Percentiles rank a stretch among this genome's conserved stretches.
phyloP scores from a whole-genome alignment of 2,113 vertebrate species.

The Neotoma lepida region DNA sequence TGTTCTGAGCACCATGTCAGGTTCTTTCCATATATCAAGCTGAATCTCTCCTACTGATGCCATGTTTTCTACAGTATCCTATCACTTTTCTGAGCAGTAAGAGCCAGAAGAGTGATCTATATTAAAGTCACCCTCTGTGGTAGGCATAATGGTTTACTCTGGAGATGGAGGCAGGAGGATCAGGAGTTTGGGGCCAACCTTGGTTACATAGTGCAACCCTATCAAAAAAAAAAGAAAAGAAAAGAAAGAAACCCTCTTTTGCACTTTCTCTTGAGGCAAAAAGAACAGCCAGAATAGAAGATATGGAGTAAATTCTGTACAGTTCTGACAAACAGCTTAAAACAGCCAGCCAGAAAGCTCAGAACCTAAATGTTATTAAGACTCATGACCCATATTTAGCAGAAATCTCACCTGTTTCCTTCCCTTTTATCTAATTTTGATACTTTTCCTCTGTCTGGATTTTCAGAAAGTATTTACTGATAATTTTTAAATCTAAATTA shows the following conservation, averaged over 20 bases:
- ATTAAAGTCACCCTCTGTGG: conserved; percentile 8
- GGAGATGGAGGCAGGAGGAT: background rate
- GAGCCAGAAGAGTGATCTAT: background rate
- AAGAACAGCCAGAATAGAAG: conserved; percentile 2
- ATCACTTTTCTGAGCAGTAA: background rate
- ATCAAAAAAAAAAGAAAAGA: background rate
- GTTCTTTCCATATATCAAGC: background rate
- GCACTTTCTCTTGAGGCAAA: background rate
- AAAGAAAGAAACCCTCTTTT: background rate
- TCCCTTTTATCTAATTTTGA: conserved; percentile 13
- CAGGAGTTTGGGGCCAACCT: background rate
- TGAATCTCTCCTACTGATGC: background rate
- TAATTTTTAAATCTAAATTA: conserved; percentile 47
- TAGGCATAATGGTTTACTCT: background rate
- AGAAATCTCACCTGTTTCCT: conserved; percentile 37
- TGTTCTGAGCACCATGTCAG: background rate
- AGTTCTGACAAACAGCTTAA: conserved; percentile 14
- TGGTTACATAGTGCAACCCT: background rate
- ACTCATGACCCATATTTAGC: background rate
- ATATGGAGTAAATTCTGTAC: background rate
- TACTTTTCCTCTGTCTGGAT: background rate
- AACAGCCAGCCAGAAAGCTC: background rate
- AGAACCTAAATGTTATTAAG: background rate
- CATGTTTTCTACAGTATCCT: background rate
- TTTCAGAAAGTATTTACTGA: conserved; percentile 50